Conservation (phyloP, 2,888 invertebrate species). For the Drosophila leonis region DNA sequence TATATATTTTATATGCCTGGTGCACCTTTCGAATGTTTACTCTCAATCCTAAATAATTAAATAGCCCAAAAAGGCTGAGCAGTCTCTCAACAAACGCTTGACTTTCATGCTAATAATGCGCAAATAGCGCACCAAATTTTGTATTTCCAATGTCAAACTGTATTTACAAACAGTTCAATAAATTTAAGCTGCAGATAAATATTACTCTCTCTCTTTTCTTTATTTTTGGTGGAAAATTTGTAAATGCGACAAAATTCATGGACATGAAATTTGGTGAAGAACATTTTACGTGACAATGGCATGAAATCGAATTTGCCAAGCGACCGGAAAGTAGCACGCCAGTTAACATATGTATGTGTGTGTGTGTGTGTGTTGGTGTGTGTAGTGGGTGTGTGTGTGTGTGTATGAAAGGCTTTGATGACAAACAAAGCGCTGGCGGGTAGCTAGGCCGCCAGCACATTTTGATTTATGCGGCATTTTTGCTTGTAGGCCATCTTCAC, state of each 20-base stretch:
- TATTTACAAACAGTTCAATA: slow-evolving; percentile 42
- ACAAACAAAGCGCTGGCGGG: slow-evolving; percentile 52
- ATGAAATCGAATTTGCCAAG: slow-evolving; percentile 79
- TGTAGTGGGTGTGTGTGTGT: slow-evolving; percentile 27
- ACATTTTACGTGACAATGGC: slow-evolving; percentile 77
- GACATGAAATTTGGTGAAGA: slow-evolving; percentile 73
- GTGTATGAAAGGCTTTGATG: slow-evolving; percentile 50
- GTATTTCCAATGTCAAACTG: slow-evolving; percentile 48
- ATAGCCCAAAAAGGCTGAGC: slow-evolving; percentile 44
- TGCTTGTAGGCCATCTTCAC: slow-evolving; percentile 40
- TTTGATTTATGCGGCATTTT: slow-evolving; percentile 77
- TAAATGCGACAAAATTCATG: slow-evolving; percentile 63
- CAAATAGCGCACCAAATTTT: slow-evolving; percentile 3
- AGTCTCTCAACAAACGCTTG: slow-evolving; percentile 25
- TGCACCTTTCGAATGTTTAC: slow-evolving; percentile 10
- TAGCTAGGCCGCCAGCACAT: slow-evolving; percentile 58
- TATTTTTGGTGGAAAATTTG: not conserved
- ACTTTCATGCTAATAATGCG: slow-evolving; percentile 58
- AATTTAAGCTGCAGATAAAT: slow-evolving; percentile 2
- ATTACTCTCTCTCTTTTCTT: not conserved
- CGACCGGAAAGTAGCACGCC: slow-evolving; percentile 73
- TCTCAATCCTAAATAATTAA: slow-evolving; percentile 67
- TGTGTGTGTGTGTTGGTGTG: slow-evolving; percentile 6
- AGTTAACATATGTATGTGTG: slow-evolving; percentile 33
- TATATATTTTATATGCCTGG: not conserved